Evolutionary conservation across 2,113 vertebrate genomes (phyloP), one percentile per base, ranked within the genome.

Genomic region (Vicugna pacos): DNA sequence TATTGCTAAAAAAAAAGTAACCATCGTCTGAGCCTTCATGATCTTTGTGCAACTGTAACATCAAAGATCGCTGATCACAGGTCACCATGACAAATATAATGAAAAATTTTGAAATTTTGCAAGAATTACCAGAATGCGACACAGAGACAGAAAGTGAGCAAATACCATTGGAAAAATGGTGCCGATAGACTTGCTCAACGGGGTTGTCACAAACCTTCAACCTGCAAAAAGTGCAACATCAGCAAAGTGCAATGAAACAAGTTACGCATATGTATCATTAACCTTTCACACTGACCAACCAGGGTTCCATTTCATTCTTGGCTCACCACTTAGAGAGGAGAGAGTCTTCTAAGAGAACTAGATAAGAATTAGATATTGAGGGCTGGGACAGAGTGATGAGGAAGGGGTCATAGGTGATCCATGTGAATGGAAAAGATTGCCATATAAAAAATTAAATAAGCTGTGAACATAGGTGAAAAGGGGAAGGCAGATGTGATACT

Each of bases 331-430:
- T 28, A 11, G 91, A 52, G 4, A 50, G 19, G 35, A 83, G 52
- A 84, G 81, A 69, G n/a, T 81, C 32, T 84, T 91, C 24, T 54
- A 84, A 88, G 81, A 88, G 65, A 89, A 77, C 42, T n/a, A 30
- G 12, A 8, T 28, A 28, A 17, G 2, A 48, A 89, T 65, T 86
- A 38, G 42, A 93, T 42, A 42, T 42, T 42, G 38, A 93, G 69
- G n/a, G 13, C 28, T 69, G 14, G 32, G 67, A 19, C 46, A 69
- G 10, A 85, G 50, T 48, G 38, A 84, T 48, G 32, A 75, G 13
- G 35, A 93, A 70, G 42, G 19, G 26, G 35, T 85, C 42, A 80
- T 60, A 89, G 75, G 90, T 65, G 64, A 38, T 26, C 17, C 0
- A 0, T 50, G 26, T 52, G 7, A 46, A 17, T 50, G 20, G 52